These are phyloP conservation scores for Hydraecia micacea DNA, from an alignment of 2,888 invertebrate genomes.

Conservation along the genomic window DNA sequence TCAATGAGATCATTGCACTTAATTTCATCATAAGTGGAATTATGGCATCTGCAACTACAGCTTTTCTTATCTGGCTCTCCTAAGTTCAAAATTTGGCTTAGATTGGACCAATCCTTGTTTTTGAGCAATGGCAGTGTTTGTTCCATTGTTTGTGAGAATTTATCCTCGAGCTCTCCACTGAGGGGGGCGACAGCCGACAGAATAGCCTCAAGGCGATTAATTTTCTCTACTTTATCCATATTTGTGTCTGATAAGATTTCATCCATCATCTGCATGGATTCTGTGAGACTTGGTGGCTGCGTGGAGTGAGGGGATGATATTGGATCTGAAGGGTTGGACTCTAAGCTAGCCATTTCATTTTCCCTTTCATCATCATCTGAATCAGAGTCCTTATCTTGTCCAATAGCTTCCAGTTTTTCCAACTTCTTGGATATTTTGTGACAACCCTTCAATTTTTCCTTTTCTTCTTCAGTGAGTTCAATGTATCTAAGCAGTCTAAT, in stretches of 20 bases:
- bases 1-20: constrained; percentile 87
- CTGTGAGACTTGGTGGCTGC: constrained; percentile 95
- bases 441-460: constrained; percentile 96
- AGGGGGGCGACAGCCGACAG: constrained; percentile 94
- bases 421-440: constrained; percentile 98
- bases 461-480: constrained; percentile 97
- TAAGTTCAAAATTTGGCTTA: constrained; percentile 88
- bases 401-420: constrained; percentile 96
- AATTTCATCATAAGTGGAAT: constrained; percentile 80
- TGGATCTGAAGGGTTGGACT: constrained; percentile 94
- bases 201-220: constrained; percentile 96
- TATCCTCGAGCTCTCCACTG: constrained; percentile 90
- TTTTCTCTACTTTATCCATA: constrained; percentile 96
- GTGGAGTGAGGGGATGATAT: constrained; percentile 94
- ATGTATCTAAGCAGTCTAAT: constrained; percentile 96
- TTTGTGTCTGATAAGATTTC: constrained; percentile 95
- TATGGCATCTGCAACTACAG: constrained; percentile 91
- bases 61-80: constrained; percentile 85
- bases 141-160: constrained; percentile 89
- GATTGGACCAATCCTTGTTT: constrained; percentile 89
- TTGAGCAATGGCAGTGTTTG: constrained; percentile 88
- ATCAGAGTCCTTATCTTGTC: constrained; percentile 94
- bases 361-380: constrained; percentile 93
- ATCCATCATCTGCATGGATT: constrained; percentile 97
- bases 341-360: constrained; percentile 95